Percentiles rank a stretch among this genome's conserved stretches.
These are phyloP conservation scores for Oreochromis mossambicus DNA, from an alignment of 2,797 vertebrate species.

Conservation along the genomic window DNA sequence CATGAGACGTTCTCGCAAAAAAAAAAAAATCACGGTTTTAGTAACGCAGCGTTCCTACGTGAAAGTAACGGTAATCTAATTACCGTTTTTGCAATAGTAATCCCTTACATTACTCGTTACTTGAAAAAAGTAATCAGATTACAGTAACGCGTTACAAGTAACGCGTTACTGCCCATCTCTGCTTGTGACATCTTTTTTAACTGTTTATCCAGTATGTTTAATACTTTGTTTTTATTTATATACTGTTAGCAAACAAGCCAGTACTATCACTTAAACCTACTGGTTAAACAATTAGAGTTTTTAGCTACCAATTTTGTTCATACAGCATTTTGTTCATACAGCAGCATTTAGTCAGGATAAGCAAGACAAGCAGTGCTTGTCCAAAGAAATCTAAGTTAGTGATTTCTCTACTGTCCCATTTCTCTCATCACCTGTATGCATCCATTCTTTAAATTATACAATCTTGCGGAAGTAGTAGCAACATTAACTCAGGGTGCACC, in stretches of 20 bases:
- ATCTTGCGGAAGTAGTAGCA: not conserved
- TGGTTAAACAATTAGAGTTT: not conserved
- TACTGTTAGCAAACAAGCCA: not conserved
- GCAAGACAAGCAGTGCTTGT: not conserved
- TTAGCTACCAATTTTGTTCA: not conserved
- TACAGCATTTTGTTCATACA: not conserved
- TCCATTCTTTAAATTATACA: not conserved
- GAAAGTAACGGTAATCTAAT: no score
- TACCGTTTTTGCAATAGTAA: no score
- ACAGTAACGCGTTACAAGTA: no score
- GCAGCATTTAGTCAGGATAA: not conserved
- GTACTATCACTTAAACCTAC: not conserved
- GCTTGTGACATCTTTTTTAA: not conserved
- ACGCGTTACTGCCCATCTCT: no score
- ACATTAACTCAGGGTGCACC: not conserved
- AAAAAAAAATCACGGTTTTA: no score
- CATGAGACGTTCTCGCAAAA: no score
- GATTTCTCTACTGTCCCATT: not conserved
- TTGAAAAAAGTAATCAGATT: no score
- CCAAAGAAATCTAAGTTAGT: not conserved
- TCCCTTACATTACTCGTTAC: no score
- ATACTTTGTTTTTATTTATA: not conserved
- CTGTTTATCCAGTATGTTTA: not conserved
- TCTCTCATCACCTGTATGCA: not conserved
- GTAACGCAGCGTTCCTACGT: no score